Evolutionary conservation across 2,888 invertebrate species (phyloP).

Genomic region (Podabrus alpinus): DNA sequence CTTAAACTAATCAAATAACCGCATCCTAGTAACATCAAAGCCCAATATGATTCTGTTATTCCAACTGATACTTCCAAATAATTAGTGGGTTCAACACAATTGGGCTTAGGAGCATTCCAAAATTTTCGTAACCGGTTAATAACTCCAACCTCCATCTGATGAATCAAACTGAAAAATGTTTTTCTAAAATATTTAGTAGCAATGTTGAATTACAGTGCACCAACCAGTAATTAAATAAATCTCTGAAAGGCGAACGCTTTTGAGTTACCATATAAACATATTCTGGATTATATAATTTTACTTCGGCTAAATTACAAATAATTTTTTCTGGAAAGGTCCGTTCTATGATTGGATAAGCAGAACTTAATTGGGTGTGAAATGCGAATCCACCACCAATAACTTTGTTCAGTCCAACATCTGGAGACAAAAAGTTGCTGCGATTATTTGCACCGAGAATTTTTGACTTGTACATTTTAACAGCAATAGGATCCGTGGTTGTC

Average conservation of each 20-base stretch:
- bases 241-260: slow-evolving; percentile 66
- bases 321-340: slow-evolving; percentile 66
- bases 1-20: background rate
- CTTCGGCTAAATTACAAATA: slow-evolving; percentile 69
- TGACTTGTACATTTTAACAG: slow-evolving; percentile 62
- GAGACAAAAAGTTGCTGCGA: slow-evolving; percentile 56
- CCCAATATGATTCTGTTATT: slow-evolving; percentile 63
- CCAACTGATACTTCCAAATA: slow-evolving; percentile 59
- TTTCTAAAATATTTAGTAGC: slow-evolving; percentile 39
- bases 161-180: slow-evolving; percentile 64
- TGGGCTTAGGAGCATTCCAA: slow-evolving; percentile 65
- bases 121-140: slow-evolving; percentile 60
- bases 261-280: slow-evolving; percentile 61
- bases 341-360: no score
- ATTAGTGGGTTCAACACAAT: slow-evolving; percentile 60
- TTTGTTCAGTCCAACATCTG: slow-evolving; percentile 61
- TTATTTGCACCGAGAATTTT: slow-evolving; percentile 56
- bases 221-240: slow-evolving; percentile 66
- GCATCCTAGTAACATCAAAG: slow-evolving; percentile 60
- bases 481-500: slow-evolving; percentile 68
- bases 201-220: slow-evolving; percentile 24
- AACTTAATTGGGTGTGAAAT: slow-evolving; percentile 64
- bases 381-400: slow-evolving; percentile 71
- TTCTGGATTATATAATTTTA: slow-evolving; percentile 65
- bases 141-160: slow-evolving; percentile 65